phyloP scores from a whole-genome alignment of 2,113 vertebrate species.

The Lota lota region DNA sequence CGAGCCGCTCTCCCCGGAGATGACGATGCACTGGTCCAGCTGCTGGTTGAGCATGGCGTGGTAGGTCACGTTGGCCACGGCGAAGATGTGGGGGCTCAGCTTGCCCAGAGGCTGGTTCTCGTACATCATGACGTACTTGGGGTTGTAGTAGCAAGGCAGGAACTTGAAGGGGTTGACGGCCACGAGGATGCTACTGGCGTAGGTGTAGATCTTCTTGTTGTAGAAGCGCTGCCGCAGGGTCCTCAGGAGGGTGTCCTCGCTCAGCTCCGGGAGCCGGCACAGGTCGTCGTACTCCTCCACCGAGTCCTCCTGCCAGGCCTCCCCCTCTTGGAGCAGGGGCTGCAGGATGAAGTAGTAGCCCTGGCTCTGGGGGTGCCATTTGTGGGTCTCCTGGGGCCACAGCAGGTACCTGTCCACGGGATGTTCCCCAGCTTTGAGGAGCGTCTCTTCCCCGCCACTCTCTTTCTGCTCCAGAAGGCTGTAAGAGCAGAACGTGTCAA shows the following conservation, averaged over 20 bases:
- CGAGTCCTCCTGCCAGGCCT: slow-evolving; percentile 50
- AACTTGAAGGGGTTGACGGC: slow-evolving; percentile 94
- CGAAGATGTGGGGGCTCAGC: slow-evolving; percentile 91
- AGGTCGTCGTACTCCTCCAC: slow-evolving; percentile 80
- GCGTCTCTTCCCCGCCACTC: slow-evolving; percentile 72
- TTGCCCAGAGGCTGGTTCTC: slow-evolving; percentile 89
- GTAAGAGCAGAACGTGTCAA: slow-evolving; percentile 73
- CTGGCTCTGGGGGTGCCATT: slow-evolving; percentile 72
- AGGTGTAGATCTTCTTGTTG: slow-evolving; percentile 89
- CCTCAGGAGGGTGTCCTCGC: slow-evolving; percentile 76
- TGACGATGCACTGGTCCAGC: slow-evolving; percentile 87
- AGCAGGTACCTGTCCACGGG: slow-evolving; percentile 80
- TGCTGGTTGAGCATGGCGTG: slow-evolving; percentile 84
- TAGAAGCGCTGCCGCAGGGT: slow-evolving; percentile 82
- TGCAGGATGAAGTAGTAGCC: slow-evolving; percentile 89
- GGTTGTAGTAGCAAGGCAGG: slow-evolving; percentile 94
- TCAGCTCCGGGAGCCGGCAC: slow-evolving; percentile 82
- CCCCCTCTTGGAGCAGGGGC: slow-evolving; percentile 64
- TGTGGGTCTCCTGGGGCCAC: slow-evolving; percentile 83
- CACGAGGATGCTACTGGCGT: slow-evolving; percentile 85
- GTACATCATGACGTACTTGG: slow-evolving; percentile 92
- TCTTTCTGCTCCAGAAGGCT: slow-evolving; percentile 85
- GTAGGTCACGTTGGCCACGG: slow-evolving; percentile 86
- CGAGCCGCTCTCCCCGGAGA: slow-evolving; percentile 91
- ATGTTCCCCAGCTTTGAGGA: slow-evolving; percentile 74